phyloP scores from a whole-genome alignment of 2,113 vertebrate species.

The Callorhinus ursinus region DNA sequence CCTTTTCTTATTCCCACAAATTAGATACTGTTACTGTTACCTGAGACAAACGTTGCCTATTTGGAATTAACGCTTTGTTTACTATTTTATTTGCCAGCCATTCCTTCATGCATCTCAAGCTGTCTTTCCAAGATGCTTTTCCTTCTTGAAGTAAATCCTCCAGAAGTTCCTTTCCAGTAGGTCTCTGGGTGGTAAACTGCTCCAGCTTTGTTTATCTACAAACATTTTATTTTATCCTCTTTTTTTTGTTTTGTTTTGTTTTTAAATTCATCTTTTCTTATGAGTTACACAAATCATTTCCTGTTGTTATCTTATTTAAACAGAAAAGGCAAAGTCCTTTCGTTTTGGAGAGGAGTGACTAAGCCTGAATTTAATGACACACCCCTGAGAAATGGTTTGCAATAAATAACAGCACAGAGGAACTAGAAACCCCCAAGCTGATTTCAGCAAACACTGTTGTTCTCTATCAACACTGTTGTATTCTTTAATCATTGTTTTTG shows the following conservation, averaged over 20 bases:
- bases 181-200: not conserved
- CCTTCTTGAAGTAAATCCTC: not conserved
- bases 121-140: not conserved
- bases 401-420: not conserved
- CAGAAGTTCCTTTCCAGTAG: not conserved
- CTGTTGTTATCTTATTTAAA: not conserved
- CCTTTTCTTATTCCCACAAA: not conserved
- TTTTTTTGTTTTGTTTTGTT: not conserved
- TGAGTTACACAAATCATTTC: not conserved
- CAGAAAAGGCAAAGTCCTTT: not conserved
- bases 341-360: not conserved
- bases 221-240: not conserved
- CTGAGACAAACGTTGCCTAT: not conserved
- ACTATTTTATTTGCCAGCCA: not conserved
- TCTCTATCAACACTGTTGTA: not conserved
- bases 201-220: not conserved
- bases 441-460: not conserved
- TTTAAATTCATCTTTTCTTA: not conserved
- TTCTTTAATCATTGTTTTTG: not conserved
- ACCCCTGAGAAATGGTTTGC: not conserved
- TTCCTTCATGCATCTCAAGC: not conserved
- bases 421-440: not conserved
- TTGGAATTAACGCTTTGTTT: not conserved
- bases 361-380: not conserved
- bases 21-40: not conserved